Conservation (phyloP, 2,113 vertebrate species). For the Hirundichthys speculiger region DNA sequence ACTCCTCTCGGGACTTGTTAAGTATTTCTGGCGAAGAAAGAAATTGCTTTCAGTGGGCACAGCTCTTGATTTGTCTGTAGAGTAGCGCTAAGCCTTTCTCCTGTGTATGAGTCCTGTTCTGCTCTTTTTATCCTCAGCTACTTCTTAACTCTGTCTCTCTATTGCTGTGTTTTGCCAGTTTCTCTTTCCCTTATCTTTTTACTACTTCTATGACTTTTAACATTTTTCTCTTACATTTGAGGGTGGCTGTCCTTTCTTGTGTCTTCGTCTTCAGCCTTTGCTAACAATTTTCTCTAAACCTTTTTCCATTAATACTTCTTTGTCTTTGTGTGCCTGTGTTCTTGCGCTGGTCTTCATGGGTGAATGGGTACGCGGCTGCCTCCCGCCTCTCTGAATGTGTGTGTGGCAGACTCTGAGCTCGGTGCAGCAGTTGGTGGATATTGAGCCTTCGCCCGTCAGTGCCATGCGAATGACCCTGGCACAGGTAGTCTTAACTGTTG, state of each 20-base stretch:
- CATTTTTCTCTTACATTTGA: no score
- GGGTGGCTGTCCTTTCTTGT: slow-evolving; percentile 36
- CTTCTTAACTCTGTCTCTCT: slow-evolving; percentile 21
- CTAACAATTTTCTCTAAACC: slow-evolving; percentile 56
- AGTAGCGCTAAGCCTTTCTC: slow-evolving; percentile 37
- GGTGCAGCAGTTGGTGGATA: slow-evolving; percentile 98
- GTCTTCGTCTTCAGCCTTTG: slow-evolving; percentile 50
- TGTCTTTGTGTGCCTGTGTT: slow-evolving; percentile 58
- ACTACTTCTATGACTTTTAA: slow-evolving; percentile 14
- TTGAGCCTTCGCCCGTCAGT: slow-evolving; percentile 98
- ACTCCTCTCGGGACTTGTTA: slow-evolving; percentile 30
- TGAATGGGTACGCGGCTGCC: slow-evolving; percentile 25
- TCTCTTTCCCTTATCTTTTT: slow-evolving; percentile 22
- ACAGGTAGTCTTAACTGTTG: slow-evolving; percentile 86
- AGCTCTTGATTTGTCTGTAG: slow-evolving; percentile 22
- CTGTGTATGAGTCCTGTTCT: slow-evolving; percentile 45
- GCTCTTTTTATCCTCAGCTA: slow-evolving; percentile 30
- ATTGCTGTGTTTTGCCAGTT: slow-evolving; percentile 6
- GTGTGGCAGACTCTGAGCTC: slow-evolving; percentile 90
- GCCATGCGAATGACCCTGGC: slow-evolving; percentile 99
- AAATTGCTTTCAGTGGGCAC: slow-evolving; percentile 43
- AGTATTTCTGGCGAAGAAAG: slow-evolving; percentile 24
- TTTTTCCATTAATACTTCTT: slow-evolving; percentile 55
- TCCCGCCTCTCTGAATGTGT: slow-evolving; percentile 13
- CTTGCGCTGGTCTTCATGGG: slow-evolving; percentile 46